Evolutionary conservation across 2,113 vertebrate species (phyloP).

Genomic region (Proterorhinus semilunaris): DNA sequence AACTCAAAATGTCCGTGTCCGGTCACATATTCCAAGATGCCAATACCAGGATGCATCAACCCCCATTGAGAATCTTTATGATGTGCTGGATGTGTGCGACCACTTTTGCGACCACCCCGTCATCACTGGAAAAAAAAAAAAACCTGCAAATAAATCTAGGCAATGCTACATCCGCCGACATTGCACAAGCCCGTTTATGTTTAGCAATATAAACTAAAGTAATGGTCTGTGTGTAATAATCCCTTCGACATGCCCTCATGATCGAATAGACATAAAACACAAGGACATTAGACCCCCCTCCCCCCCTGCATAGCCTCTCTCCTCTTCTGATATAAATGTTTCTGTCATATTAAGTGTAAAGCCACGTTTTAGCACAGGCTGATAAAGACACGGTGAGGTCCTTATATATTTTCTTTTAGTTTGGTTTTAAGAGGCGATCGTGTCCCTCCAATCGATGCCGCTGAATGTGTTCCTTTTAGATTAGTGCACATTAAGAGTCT

Average conservation of each 20-base stretch:
- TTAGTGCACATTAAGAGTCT: constrained; percentile 53
- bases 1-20: too few relatives aligned
- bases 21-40: too few relatives aligned
- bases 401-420: constrained; percentile 59
- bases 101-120: too few relatives aligned
- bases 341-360: constrained; percentile 41
- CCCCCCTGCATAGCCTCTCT: constrained; percentile 20
- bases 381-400: constrained; percentile 49
- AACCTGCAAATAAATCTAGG: too few relatives aligned
- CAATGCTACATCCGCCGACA: too few relatives aligned
- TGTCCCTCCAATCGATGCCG: constrained; percentile 43
- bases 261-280: neutral
- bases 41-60: too few relatives aligned
- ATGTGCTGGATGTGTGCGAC: too few relatives aligned
- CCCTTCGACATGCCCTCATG: neutral
- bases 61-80: too few relatives aligned
- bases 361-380: constrained; percentile 20
- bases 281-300: constrained; percentile 5
- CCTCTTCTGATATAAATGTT: constrained; percentile 45
- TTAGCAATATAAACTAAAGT: too few relatives aligned
- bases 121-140: too few relatives aligned
- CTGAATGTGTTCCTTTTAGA: constrained; percentile 59
- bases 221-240: too few relatives aligned
- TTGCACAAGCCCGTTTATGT: too few relatives aligned
- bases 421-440: constrained; percentile 53